Conservation (phyloP, 2,888 invertebrate species). For the Marronus borbonicus region DNA sequence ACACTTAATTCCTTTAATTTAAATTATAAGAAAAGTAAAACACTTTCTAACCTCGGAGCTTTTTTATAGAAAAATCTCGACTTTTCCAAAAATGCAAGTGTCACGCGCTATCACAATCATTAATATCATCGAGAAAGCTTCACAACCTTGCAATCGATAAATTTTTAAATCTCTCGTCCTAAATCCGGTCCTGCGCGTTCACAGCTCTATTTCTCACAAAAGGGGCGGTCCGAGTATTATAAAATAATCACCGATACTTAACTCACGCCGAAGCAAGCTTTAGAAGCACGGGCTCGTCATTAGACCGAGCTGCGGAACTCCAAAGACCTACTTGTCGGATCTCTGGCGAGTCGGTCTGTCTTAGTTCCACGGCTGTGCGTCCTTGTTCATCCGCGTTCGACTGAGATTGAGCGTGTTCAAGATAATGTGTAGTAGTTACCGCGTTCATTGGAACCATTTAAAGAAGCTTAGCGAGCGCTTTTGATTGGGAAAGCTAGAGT, state of each 20-base stretch:
- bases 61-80: too few relatives aligned
- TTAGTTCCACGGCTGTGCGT: not conserved
- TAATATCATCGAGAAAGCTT: not conserved
- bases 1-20: too few relatives aligned
- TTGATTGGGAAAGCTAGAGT: too few relatives aligned
- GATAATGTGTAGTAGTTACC: too few relatives aligned
- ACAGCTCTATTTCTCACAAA: constrained; percentile 36
- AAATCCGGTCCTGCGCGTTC: constrained; percentile 14
- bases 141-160: not conserved
- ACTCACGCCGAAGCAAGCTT: constrained; percentile 29
- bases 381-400: not conserved
- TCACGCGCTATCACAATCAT: too few relatives aligned
- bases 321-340: constrained; percentile 9
- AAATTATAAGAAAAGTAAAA: too few relatives aligned
- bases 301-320: not conserved
- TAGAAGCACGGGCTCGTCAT: constrained; percentile 26
- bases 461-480: too few relatives aligned
- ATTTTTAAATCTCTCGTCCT: not conserved
- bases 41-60: too few relatives aligned
- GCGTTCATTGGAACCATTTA: too few relatives aligned
- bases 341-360: not conserved
- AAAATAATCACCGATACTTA: constrained; percentile 45
- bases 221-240: constrained; percentile 39
- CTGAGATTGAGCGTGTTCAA: too few relatives aligned
- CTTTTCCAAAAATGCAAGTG: too few relatives aligned